Conservation (phyloP, 2,113 vertebrate genomes). For the Donacobius atricapilla region DNA sequence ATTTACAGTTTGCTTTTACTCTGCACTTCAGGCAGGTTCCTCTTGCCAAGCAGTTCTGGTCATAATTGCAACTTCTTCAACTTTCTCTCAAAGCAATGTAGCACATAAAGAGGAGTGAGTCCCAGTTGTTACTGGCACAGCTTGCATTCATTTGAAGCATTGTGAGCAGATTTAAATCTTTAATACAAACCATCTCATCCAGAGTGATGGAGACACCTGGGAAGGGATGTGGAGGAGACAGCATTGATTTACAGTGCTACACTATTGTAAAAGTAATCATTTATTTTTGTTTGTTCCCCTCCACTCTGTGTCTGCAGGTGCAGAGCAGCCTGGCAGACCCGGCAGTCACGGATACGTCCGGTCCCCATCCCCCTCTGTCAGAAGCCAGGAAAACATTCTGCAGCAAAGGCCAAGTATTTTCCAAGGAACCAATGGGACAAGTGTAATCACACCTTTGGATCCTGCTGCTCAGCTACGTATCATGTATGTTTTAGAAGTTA, state of each 20-base stretch:
- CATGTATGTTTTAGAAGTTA: slow-evolving; percentile 79
- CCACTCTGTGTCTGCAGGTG: slow-evolving; percentile 29
- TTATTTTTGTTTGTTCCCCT: neutral
- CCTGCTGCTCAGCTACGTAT: slow-evolving; percentile 79
- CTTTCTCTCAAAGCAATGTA: neutral
- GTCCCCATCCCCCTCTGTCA: slow-evolving; percentile 88
- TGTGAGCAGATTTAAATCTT: neutral
- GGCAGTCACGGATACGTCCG: slow-evolving; percentile 89
- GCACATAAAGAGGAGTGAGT: neutral
- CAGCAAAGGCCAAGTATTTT: slow-evolving; percentile 97
- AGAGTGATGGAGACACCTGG: neutral
- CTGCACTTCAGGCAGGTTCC: neutral
- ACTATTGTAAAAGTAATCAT: neutral
- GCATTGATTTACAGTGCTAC: neutral
- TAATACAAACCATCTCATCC: neutral
- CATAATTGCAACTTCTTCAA: neutral
- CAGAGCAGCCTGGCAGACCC: slow-evolving; percentile 87
- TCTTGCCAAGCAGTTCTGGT: neutral
- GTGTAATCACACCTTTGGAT: slow-evolving; percentile 90
- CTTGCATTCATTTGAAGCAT: neutral
- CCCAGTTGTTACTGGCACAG: neutral
- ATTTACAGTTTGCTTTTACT: neutral
- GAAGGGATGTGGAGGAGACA: neutral
- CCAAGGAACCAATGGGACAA: slow-evolving; percentile 90
- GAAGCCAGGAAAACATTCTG: slow-evolving; percentile 87